Conservation (phyloP, 2,113 vertebrate species). For the Blennius ocellaris region DNA sequence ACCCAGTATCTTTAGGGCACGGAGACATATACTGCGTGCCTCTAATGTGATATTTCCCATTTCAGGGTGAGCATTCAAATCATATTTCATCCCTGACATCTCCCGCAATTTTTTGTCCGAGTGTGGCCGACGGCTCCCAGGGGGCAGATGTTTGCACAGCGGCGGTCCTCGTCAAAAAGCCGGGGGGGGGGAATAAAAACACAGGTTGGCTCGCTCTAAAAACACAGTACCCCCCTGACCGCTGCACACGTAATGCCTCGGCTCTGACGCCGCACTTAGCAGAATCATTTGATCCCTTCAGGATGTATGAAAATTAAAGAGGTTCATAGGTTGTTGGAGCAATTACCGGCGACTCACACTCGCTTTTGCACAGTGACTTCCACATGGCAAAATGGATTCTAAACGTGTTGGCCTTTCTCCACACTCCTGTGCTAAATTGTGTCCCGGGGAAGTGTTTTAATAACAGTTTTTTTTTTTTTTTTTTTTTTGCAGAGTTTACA, state of each 20-base stretch:
- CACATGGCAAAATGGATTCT: constrained; percentile 48
- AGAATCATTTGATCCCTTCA: constrained; percentile 53
- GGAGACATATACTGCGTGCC: constrained; percentile 38
- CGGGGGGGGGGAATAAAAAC: constrained; percentile 21
- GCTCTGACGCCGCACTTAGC: constrained; percentile 18
- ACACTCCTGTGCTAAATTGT: constrained; percentile 65
- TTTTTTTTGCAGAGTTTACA: constrained; percentile 70
- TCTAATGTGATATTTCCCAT: constrained; percentile 74
- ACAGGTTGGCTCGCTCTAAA: neutral
- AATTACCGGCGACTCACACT: constrained; percentile 59
- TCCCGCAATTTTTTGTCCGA: constrained; percentile 35
- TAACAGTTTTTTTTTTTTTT: no score
- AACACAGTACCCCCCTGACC: no score
- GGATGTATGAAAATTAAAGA: constrained; percentile 69
- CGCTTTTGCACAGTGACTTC: constrained; percentile 17
- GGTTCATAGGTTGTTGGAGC: constrained; percentile 69
- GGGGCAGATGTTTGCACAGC: constrained; percentile 43
- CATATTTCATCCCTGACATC: constrained; percentile 75
- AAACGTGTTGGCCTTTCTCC: constrained; percentile 59
- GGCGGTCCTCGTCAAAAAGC: constrained; percentile 39
- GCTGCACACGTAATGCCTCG: neutral
- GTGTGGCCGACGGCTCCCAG: constrained; percentile 47
- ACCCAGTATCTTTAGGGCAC: constrained; percentile 68
- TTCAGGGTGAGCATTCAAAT: constrained; percentile 69
- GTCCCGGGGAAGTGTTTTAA: constrained; percentile 74